Evolutionary conservation across 2,113 vertebrate genomes (phyloP).

Genomic region (Thalassarche chlororhynchos): DNA sequence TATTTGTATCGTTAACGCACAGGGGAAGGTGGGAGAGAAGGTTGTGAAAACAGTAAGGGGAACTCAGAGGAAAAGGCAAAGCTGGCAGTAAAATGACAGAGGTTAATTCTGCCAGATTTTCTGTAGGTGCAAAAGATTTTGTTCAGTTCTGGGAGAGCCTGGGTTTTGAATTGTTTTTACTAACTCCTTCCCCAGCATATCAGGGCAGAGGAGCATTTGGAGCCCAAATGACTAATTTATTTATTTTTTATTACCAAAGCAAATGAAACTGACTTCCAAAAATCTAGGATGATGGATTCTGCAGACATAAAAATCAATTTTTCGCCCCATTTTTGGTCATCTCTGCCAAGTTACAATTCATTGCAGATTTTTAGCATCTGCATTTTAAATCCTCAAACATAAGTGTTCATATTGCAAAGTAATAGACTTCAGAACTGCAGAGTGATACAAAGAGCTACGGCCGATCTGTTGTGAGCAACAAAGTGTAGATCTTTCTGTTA

Average conservation of each 20-base stretch:
- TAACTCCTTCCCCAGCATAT: neutral
- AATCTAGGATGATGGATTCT: neutral
- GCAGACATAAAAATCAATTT: neutral
- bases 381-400: neutral
- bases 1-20: neutral
- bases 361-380: neutral
- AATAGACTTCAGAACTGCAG: neutral
- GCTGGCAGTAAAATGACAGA: neutral
- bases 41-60: neutral
- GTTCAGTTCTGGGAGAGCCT: neutral
- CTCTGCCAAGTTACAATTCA: neutral
- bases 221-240: neutral
- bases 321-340: neutral
- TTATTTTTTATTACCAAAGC: neutral
- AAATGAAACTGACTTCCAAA: neutral
- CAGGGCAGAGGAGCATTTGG: neutral
- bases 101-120: neutral
- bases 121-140: neutral
- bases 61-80: neutral
- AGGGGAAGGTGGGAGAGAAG: neutral
- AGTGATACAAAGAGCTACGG: neutral
- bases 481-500: neutral
- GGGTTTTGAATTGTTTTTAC: neutral
- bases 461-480: neutral
- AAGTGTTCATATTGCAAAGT: neutral